Evolutionary conservation across 2,797 vertebrate species (phyloP).

Genomic region (Bovichtus variegatus): DNA sequence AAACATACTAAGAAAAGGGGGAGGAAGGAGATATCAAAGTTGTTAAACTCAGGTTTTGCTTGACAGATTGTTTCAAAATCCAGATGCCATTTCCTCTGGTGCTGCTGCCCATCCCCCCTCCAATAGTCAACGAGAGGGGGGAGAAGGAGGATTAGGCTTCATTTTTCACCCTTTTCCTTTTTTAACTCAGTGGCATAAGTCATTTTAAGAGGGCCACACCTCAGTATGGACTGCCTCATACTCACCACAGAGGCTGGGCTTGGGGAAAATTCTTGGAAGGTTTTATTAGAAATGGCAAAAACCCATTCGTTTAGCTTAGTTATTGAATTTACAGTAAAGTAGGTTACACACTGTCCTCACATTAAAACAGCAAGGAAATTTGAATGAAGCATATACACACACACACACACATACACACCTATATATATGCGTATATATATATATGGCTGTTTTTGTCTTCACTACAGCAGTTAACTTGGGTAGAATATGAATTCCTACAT

Average conservation of each 20-base stretch:
- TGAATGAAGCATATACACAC: no score
- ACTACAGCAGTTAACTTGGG: background rate
- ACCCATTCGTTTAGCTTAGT: background rate
- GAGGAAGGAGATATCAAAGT: constrained; percentile 52
- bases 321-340: constrained; percentile 30
- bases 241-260: constrained; percentile 38
- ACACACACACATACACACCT: no score
- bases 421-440: background rate
- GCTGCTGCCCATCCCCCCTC: constrained; percentile 27
- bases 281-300: constrained; percentile 17
- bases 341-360: background rate
- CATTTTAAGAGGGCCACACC: constrained; percentile 47
- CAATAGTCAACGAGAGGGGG: background rate
- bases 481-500: background rate
- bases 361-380: background rate
- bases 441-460: background rate
- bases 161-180: constrained; percentile 58
- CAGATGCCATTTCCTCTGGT: constrained; percentile 44
- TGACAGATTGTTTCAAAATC: constrained; percentile 42
- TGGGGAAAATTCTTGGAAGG: constrained; percentile 9
- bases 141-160: constrained; percentile 27
- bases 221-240: constrained; percentile 31
- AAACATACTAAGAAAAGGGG: constrained; percentile 57
- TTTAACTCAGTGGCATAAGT: constrained; percentile 42
- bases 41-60: constrained; percentile 32